Evolutionary conservation across 2,888 invertebrate genomes (phyloP), one percentile per base, ranked within the genome.

Genomic region (Melikaiella ostensackeni): DNA sequence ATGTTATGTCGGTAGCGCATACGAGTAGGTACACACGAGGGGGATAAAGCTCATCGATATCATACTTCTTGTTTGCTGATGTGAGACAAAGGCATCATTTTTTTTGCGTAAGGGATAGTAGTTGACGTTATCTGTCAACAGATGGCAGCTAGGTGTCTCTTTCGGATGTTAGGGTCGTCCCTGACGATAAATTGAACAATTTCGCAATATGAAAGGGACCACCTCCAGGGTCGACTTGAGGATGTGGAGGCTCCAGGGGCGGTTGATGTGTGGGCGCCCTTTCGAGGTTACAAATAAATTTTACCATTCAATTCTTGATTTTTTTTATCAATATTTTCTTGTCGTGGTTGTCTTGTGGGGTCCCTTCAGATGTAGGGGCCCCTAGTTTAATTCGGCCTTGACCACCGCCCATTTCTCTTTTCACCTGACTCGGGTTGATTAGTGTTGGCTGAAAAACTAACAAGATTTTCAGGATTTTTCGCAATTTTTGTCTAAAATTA

Each of bases 141-240:
- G 91, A 91, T 91, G 91, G 90, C 91, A 90, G 89, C 80, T 84
- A 84, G 87, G 91, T 91, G 88, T 84, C 88, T 87, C 84, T 87
- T 85, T 85, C 75, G 84, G 85, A 89, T 86, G 83, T 79, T 81
- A 82, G 85, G 87, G 86, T 88, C 87, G 87, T 87, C 86, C 86
- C 84, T 85, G 85, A 75, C 79, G 80, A 76, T 78, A 77, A 77
- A 57, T 55, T 55, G 78, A 73, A 75, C 46, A 61, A 76, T 75
- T 63, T 78, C 75, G 59, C 77, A 78, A 82, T 81, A 77, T 78
- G 80, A 33, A n/a, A 70, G 77, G 70, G 81, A 87, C 85, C 86
- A n/a, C n/a, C n/a, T n/a, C n/a, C n/a, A n/a, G n/a, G n/a, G n/a
- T n/a, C n/a, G n/a, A n/a, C n/a, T n/a, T n/a, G n/a, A n/a, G n/a